These are phyloP conservation scores for Microtus pennsylvanicus DNA, from an alignment of 2,113 vertebrate species.

Conservation along the genomic window DNA sequence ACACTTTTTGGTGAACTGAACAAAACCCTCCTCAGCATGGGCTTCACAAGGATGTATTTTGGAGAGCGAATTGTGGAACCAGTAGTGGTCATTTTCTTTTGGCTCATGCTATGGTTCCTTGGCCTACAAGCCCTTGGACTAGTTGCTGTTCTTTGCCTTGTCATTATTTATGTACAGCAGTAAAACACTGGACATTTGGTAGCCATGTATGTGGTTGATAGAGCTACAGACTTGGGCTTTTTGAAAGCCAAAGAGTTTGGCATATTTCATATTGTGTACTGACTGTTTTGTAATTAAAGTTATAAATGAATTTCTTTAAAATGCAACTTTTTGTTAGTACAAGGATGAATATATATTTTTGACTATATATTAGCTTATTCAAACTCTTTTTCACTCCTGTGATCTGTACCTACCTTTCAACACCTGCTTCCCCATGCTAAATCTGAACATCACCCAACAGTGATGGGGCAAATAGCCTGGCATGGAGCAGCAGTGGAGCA, in stretches of 20 bases:
- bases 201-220: conserved; percentile 60
- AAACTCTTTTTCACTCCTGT: conserved; percentile 57
- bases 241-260: conserved; percentile 63
- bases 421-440: background rate
- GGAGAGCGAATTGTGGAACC: conserved; percentile 97
- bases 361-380: conserved; percentile 51
- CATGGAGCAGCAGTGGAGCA: background rate
- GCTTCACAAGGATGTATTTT: conserved; percentile 97
- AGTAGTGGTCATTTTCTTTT: conserved; percentile 95
- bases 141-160: conserved; percentile 96
- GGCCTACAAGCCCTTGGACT: conserved; percentile 96
- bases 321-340: conserved; percentile 61
- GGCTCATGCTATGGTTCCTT: conserved; percentile 97
- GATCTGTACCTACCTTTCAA: conserved; percentile 23
- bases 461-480: background rate
- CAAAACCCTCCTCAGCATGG: conserved; percentile 93
- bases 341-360: conserved; percentile 65
- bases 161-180: conserved; percentile 98
- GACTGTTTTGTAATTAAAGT: conserved; percentile 68
- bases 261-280: conserved; percentile 72
- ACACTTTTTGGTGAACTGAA: conserved; percentile 97
- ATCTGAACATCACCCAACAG: conserved; percentile 20
- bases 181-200: conserved; percentile 80
- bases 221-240: conserved; percentile 75
- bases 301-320: conserved; percentile 71